Evolutionary conservation across 2,113 vertebrate genomes (phyloP).

Genomic region (Dromiciops gliroides): DNA sequence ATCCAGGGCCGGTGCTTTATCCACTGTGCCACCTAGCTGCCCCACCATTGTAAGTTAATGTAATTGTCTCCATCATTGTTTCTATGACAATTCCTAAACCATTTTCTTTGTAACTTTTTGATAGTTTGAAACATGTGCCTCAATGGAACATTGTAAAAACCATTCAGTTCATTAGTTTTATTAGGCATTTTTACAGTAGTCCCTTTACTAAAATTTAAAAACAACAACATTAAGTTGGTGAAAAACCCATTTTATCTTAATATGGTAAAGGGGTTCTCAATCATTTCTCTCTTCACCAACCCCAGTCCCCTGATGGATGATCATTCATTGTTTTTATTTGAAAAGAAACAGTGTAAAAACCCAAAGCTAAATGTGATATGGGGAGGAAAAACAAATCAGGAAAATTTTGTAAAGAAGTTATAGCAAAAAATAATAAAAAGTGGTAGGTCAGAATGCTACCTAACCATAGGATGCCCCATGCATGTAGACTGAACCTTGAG

Average conservation of each 20-base stretch:
- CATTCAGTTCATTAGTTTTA: not conserved
- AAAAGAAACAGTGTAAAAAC: not conserved
- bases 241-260: not conserved
- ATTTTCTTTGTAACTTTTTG: not conserved
- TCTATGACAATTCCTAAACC: not conserved
- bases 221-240: not conserved
- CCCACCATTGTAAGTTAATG: no score
- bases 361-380: not conserved
- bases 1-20: no score
- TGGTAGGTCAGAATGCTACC: not conserved
- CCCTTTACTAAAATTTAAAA: not conserved
- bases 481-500: not conserved
- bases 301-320: no score
- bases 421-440: no score
- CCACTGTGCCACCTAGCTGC: no score
- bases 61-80: not conserved
- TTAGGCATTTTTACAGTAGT: not conserved
- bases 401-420: not conserved
- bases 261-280: not conserved
- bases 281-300: not conserved
- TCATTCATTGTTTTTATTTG: not conserved
- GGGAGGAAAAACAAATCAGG: no score
- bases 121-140: not conserved
- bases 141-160: not conserved
- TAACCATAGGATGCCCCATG: not conserved